Base-by-base conservation (phyloP, 2,113 vertebrate species). In the Rutilus rutilus region DNA sequence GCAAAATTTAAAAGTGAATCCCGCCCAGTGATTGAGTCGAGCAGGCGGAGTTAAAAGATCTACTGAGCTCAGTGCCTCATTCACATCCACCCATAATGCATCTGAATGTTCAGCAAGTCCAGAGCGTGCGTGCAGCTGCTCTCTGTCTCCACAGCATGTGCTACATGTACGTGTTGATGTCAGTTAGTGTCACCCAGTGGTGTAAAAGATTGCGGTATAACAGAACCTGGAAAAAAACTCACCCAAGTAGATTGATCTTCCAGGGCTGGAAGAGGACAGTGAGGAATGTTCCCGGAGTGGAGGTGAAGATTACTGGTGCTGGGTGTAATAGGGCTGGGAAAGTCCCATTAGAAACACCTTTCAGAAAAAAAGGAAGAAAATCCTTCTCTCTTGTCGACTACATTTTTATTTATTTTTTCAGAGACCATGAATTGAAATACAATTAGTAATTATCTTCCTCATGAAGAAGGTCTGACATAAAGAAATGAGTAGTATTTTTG, bases 211-310 rank as follows among this genome's bases (percentile, higher is more conserved):
- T 57, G 42, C 19, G n/a, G 62, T 69, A 82, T 57, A 82, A 87
- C 50, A 79, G 69, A 67, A 59, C 57, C 19, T 2, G 36, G 54
- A 50, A 86, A 86, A 83, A 57, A 86, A 83, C 39, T n/a, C 81
- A 78, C 67, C 64, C 75, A 69, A 60, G 54, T 76, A 85, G 86
- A 89, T 89, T 87, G 81, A 87, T 89, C 75, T 87, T 78, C 84
- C 27, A 11, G 50, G 67, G 47, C 54, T 83, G 74, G 39, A 65
- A 87, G 54, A 78, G 67, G 86, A 89, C 88, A 89, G 84, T 76
- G 88, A 89, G 76, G 71, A 86, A 89, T 86, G 84, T 82, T 50
- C 25, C 25, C 59, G 14, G 25, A 84, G 65, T 64, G 64, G 50
- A 86, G 86, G 84, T 86, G 59, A 79, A 86, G 83, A 85, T 89